Evolutionary conservation across 2,113 vertebrate genomes (phyloP), one percentile per base, ranked within the genome.

Genomic region (Cryptomyrus ogoouensis): DNA sequence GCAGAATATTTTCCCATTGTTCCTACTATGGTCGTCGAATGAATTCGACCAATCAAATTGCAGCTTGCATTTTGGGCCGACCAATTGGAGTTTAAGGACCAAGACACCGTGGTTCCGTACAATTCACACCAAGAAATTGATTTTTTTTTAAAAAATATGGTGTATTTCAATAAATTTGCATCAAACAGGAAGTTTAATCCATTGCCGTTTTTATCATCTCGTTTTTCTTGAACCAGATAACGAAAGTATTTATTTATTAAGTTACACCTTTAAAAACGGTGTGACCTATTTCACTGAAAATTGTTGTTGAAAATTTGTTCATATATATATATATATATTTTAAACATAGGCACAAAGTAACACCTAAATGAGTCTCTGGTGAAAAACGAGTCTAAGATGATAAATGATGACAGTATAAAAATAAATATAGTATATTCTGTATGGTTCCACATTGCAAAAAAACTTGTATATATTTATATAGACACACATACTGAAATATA

Each of bases 41-140:
- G 10, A 2, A 1, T 2, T 0, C 3, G 9, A 50, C 96, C 95
- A 96, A 96, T 96, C 93, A 93, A 31, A 91, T n/a, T 24, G 4
- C 24, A 50, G 2, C 62, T 91, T 94, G 46, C 46, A 70, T 77
- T 15, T 5, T 49, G 42, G 6, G 5, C n/a, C 0, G 49, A 83
- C 95, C 93, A 95, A 94, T 88, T 94, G 42, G 84, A 17, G 89
- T 47, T 49, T 7, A 53, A 0, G 89, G 66, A 89, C 47, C 1
- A 24, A 49, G 19, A 3, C 56, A 92, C 13, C 92, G 35, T 17
- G 74, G 74, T 80, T 80, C 74, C 15, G 35, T 80, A 80, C 5
- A 39, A 80, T 80, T 80, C 42, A 80, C 1, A 2, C 15, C 3
- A 39, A 80, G 13, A 77, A 39, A 56, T 21, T 6, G 1, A 21